Evolutionary conservation across 2,797 vertebrate species (phyloP).

Genomic region (Moxostoma hubbsi): DNA sequence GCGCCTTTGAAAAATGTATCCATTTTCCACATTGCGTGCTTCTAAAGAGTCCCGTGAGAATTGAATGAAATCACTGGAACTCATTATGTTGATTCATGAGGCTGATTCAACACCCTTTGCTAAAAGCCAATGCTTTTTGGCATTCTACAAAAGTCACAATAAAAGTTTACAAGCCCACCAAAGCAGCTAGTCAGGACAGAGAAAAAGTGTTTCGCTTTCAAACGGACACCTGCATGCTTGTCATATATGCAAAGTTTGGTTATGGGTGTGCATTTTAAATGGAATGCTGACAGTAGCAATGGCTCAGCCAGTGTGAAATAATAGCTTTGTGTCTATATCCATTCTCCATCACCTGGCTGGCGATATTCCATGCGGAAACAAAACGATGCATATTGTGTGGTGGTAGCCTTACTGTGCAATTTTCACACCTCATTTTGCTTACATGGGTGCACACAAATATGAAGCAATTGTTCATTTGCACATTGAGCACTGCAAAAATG

Average conservation of each 20-base stretch:
- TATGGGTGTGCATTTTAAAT: constrained; percentile 66
- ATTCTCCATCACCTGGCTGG: constrained; percentile 64
- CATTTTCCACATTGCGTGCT: constrained; percentile 31
- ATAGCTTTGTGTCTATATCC: constrained; percentile 70
- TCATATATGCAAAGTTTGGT: constrained; percentile 56
- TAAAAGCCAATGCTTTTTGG: constrained; percentile 1
- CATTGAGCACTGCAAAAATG: constrained; percentile 29
- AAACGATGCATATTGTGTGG: constrained; percentile 11
- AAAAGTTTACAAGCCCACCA: constrained; percentile 51
- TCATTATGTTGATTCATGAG: constrained; percentile 7
- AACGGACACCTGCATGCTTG: constrained; percentile 61
- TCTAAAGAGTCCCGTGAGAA: constrained; percentile 26
- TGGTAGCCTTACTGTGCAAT: constrained; percentile 33
- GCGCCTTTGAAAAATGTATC: not conserved
- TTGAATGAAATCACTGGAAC: constrained; percentile 14
- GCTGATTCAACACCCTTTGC: not conserved
- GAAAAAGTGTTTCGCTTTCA: constrained; percentile 53
- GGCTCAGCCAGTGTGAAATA: constrained; percentile 68
- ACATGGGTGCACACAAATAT: constrained; percentile 37
- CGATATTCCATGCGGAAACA: constrained; percentile 55
- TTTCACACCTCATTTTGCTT: constrained; percentile 38
- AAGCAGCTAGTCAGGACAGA: constrained; percentile 60
- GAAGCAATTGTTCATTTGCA: constrained; percentile 20
- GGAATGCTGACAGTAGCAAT: constrained; percentile 70
- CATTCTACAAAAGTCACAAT: constrained; percentile 27